phyloP scores from a whole-genome alignment of 2,888 invertebrate species.

The Diaprepes abbreviatus region DNA sequence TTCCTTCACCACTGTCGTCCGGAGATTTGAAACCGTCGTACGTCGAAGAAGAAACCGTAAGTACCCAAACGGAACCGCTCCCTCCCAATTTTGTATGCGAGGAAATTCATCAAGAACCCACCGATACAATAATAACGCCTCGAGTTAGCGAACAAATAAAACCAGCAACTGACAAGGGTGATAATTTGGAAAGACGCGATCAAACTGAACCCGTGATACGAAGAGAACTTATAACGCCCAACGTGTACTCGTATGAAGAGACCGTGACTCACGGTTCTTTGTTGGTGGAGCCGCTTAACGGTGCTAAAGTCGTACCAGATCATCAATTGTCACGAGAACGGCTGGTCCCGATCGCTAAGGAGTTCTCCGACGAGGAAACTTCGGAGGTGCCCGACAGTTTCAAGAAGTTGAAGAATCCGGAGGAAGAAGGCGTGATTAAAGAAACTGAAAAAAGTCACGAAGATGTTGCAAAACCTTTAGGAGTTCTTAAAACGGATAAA shows the following conservation, averaged over 20 bases:
- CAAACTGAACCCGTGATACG: slow-evolving; percentile 1
- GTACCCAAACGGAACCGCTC: slow-evolving; percentile 86
- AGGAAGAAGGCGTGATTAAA: slow-evolving; percentile 15
- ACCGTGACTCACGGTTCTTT: slow-evolving; percentile 77
- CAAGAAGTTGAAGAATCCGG: slow-evolving; percentile 58
- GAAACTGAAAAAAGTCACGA: background rate
- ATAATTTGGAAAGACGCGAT: slow-evolving; percentile 14
- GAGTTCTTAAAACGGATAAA: slow-evolving; percentile 72
- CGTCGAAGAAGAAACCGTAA: slow-evolving; percentile 76
- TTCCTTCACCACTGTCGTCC: background rate
- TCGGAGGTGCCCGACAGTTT: slow-evolving; percentile 63
- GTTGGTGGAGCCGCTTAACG: slow-evolving; percentile 76
- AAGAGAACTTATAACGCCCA: slow-evolving; percentile 57
- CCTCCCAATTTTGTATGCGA: slow-evolving; percentile 84
- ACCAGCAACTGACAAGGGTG: background rate
- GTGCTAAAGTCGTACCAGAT: slow-evolving; percentile 59
- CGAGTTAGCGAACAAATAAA: slow-evolving; percentile 2
- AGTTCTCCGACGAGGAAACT: slow-evolving; percentile 60
- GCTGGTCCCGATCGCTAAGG: slow-evolving; percentile 58
- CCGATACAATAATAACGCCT: slow-evolving; percentile 48
- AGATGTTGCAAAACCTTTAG: slow-evolving; percentile 54
- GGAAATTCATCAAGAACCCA: slow-evolving; percentile 63
- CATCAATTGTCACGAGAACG: slow-evolving; percentile 58
- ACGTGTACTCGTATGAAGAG: slow-evolving; percentile 71
- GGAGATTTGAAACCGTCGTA: slow-evolving; percentile 54